phyloP scores from a whole-genome alignment of 2,113 vertebrate genomes.

The Mastomys natalensis region DNA sequence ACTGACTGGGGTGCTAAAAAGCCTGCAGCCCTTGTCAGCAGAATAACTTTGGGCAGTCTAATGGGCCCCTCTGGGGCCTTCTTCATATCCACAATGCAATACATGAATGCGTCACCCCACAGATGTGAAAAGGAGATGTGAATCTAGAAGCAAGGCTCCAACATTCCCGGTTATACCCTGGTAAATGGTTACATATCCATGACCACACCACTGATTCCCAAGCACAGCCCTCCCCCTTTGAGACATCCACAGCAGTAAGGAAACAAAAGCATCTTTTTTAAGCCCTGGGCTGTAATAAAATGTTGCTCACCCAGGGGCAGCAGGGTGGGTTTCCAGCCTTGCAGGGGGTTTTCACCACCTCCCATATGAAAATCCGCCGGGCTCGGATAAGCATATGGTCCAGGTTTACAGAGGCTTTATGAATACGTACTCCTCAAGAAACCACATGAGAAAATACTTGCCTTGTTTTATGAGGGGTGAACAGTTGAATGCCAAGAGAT shows the following conservation, averaged over 20 bases:
- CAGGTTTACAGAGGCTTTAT: slow-evolving; percentile 61
- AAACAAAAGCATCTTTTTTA: slow-evolving; percentile 61
- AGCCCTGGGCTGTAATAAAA: not conserved
- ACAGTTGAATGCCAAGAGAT: slow-evolving; percentile 27
- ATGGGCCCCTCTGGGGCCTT: not conserved
- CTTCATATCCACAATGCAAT: not conserved
- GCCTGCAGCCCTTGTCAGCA: not conserved
- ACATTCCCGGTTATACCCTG: not conserved
- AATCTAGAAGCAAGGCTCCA: not conserved
- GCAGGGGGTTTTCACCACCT: not conserved
- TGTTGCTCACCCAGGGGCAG: not conserved
- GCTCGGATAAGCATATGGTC: slow-evolving; percentile 55
- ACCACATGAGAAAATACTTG: slow-evolving; percentile 65
- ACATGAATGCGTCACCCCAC: not conserved
- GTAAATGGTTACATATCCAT: not conserved
- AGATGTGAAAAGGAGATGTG: slow-evolving; percentile 9
- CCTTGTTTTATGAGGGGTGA: slow-evolving; percentile 67
- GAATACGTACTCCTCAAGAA: slow-evolving; percentile 59
- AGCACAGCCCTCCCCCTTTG: not conserved
- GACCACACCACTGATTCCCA: slow-evolving; percentile 1
- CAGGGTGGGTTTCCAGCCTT: not conserved
- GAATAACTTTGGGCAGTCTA: not conserved
- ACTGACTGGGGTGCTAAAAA: slow-evolving; percentile 14
- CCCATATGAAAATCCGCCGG: not conserved
- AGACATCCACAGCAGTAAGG: not conserved